A percentile compares a stretch with the other conserved stretches of the same genome.
phyloP scores from a whole-genome alignment of 2,888 invertebrate genomes.

The Coelogynopora nodosa region DNA sequence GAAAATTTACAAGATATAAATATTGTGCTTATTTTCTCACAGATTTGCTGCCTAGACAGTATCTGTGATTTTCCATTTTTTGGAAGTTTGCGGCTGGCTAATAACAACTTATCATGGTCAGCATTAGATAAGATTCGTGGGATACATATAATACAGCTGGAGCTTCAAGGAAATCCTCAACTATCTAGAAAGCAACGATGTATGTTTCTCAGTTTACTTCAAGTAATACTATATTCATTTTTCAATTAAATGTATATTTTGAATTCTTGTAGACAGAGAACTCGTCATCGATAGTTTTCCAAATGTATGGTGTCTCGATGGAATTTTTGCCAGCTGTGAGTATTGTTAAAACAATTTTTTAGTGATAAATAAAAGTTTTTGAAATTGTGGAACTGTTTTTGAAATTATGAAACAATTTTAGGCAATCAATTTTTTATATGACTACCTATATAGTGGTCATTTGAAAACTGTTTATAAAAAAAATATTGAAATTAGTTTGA shows the following conservation, averaged over 20 bases:
- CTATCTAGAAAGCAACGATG: neutral
- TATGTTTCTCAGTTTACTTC: neutral
- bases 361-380: neutral
- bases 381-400: neutral
- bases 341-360: neutral
- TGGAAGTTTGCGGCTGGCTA: neutral
- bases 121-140: neutral
- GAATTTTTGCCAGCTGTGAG: neutral
- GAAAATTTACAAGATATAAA: neutral
- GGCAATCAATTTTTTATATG: neutral
- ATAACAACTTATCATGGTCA: neutral
- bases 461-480: no score
- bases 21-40: neutral
- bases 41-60: neutral
- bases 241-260: neutral
- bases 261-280: neutral
- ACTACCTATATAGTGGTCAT: no score
- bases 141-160: neutral
- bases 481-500: no score
- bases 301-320: neutral
- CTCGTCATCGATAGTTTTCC: neutral
- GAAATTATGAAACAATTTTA: neutral
- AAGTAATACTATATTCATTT: neutral
- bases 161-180: neutral
- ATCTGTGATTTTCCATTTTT: neutral